phyloP scores from a whole-genome alignment of 2,888 invertebrate species.

The Rhimphoctona megacephalus region DNA sequence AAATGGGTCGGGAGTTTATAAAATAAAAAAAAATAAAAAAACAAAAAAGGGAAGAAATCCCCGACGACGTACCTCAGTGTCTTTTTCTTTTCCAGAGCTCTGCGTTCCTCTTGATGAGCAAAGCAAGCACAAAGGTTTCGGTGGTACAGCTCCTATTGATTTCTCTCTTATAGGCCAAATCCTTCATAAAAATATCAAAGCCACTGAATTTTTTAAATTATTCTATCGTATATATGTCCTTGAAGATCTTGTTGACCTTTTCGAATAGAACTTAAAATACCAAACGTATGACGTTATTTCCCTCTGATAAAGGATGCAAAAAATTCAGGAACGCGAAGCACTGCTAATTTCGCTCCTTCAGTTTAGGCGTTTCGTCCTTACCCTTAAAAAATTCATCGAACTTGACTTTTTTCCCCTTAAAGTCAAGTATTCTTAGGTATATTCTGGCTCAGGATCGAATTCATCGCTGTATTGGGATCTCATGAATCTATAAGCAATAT shows the following conservation, averaged over 20 bases:
- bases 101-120: conserved; percentile 26
- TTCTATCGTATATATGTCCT: neutral
- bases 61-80: conserved; percentile 28
- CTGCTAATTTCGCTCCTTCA: neutral
- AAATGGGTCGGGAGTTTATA: neutral
- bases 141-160: conserved; percentile 22
- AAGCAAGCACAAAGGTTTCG: conserved; percentile 30
- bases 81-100: neutral
- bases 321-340: neutral
- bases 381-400: conserved; percentile 3
- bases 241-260: conserved; percentile 1
- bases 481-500: neutral
- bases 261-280: neutral
- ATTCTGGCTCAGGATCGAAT: neutral
- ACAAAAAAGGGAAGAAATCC: neutral
- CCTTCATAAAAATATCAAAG: conserved; percentile 23
- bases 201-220: conserved; percentile 10
- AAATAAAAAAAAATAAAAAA: no score
- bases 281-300: neutral
- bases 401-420: conserved; percentile 8
- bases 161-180: conserved; percentile 10
- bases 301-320: neutral
- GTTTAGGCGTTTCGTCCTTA: neutral
- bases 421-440: conserved; percentile 2
- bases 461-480: conserved; percentile 15